Conservation (phyloP, 2,113 vertebrate species). For the Macroglossus sobrinus region DNA sequence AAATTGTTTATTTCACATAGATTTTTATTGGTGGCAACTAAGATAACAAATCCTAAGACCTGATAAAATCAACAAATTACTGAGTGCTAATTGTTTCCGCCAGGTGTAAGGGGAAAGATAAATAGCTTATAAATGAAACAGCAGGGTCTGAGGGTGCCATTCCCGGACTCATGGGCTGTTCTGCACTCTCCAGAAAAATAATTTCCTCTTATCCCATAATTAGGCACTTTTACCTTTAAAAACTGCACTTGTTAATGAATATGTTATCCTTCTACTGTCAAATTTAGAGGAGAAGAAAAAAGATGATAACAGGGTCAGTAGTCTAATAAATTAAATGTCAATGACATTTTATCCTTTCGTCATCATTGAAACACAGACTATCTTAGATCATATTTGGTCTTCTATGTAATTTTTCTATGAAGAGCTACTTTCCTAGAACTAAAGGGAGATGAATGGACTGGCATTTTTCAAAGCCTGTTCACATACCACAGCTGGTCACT, state of each 20-base stretch:
- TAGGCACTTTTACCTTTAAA: conserved; percentile 61
- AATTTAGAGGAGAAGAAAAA: conserved; percentile 43
- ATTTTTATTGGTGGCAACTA: conserved; percentile 65
- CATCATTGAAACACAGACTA: background rate
- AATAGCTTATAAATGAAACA: conserved; percentile 81
- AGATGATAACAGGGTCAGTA: background rate
- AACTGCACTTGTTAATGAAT: conserved; percentile 52
- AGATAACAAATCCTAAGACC: conserved; percentile 68
- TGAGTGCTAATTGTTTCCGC: conserved; percentile 80
- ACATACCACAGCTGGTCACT: fast-evolving
- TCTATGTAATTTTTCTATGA: background rate
- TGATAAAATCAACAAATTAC: conserved; percentile 81
- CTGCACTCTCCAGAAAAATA: conserved; percentile 63
- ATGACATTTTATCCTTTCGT: background rate
- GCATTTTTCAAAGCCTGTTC: background rate
- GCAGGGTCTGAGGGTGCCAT: conserved; percentile 65
- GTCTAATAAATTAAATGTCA: background rate
- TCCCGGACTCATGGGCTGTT: conserved; percentile 63
- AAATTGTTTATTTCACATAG: conserved; percentile 40
- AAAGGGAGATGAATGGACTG: too few species aligned
- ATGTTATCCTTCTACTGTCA: conserved; percentile 10
- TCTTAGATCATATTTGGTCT: background rate
- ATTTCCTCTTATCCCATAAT: conserved; percentile 70
- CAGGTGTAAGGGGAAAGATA: conserved; percentile 78
- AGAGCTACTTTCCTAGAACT: background rate